phyloP scores from a whole-genome alignment of 2,113 vertebrate genomes.

The Melanocharis versteri region DNA sequence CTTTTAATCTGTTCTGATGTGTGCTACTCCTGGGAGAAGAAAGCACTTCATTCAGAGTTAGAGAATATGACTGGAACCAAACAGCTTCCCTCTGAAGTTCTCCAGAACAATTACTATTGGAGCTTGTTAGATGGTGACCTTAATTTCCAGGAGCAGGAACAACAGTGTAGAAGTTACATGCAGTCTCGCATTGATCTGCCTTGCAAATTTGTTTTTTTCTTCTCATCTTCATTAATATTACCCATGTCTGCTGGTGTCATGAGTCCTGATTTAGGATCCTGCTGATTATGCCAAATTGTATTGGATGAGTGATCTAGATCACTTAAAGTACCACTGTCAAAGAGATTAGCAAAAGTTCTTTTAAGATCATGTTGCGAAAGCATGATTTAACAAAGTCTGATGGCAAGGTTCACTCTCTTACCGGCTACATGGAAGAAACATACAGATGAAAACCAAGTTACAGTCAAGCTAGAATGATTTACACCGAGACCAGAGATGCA shows the following conservation, averaged over 20 bases:
- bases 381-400: background rate
- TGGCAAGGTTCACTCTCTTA: background rate
- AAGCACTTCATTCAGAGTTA: background rate
- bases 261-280: background rate
- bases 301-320: background rate
- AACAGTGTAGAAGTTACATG: background rate
- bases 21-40: background rate
- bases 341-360: background rate
- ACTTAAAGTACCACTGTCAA: background rate
- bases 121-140: background rate
- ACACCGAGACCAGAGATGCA: background rate
- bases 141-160: background rate
- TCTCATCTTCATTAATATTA: background rate
- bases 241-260: background rate
- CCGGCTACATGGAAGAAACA: background rate
- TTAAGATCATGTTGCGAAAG: background rate
- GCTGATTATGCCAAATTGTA: background rate
- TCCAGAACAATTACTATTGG: background rate
- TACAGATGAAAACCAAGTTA: background rate
- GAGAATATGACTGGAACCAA: background rate
- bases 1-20: conserved; percentile 4
- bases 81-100: background rate
- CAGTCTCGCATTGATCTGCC: background rate
- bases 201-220: conserved; percentile 1
- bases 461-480: background rate